Base-by-base conservation (phyloP, 2,113 vertebrate genomes). In the Noctilio leporinus region DNA sequence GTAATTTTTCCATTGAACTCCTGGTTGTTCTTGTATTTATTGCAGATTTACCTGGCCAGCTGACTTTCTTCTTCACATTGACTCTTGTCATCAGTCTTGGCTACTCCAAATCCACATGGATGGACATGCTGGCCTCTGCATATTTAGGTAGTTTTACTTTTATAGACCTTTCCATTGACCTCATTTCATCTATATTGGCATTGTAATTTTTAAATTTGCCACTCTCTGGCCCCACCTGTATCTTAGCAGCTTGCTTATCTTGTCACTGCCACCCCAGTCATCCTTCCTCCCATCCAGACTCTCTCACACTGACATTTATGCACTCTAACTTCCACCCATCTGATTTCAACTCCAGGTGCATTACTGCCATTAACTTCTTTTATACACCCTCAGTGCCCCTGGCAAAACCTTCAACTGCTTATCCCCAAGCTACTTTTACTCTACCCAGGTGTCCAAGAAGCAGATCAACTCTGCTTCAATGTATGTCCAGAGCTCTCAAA, bases 401-500 rank as follows among this genome's bases (percentile, higher is more conserved):
- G 86, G n/a, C 10, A 19, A 81, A 82, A 64, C 16, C 14, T 17
- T 20, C 30, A 47, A 47, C 72, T 77, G 59, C 22, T 76, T 19
- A 35, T n/a, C 15, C 4, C 38, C 51, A n/a, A 28, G 30, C 22
- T 62, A 0, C 0, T 40, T 49, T 28, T 5, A 2, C 10, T 22
- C 38, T 5, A 16, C 53, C 9, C 30, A 33, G 47, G 22, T 30
- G 5, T 64, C 65, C 20, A 22, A 38, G 7, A 2, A 55, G 65
- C 10, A 38, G 17, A 40, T 77, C 5, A 33, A 1, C 3, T 30
- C 30, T 69, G 28, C 57, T 76, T 43, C 24, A 1, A 1, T 76
- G 11, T 15, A 12, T 67, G 7, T 30, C 47, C 26, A 51, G 5
- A 57, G 17, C n/a, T 89, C 40, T 80, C 16, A 43, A 35, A 28